phyloP scores from a whole-genome alignment of 1,140 invertebrate species.

The Thrips palmi region DNA sequence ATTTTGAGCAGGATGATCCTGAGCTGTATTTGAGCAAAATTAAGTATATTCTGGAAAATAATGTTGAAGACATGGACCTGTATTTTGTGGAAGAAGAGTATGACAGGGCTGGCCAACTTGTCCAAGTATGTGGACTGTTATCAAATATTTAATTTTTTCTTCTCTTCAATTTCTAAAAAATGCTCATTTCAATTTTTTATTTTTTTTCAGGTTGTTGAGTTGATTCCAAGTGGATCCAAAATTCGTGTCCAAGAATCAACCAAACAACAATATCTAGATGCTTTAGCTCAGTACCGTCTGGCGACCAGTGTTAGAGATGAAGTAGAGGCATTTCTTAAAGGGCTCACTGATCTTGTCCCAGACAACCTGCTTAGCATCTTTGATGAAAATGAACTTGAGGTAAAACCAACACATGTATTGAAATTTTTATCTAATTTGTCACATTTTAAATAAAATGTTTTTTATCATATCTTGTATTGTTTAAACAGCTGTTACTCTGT shows the following conservation, averaged over 20 bases:
- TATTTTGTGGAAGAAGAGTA: slow-evolving; percentile 82
- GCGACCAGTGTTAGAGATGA: slow-evolving; percentile 64
- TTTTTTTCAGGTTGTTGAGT: slow-evolving; percentile 36
- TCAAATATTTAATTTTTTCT: background rate
- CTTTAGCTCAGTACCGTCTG: slow-evolving; percentile 72
- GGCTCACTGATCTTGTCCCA: slow-evolving; percentile 77
- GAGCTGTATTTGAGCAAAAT: slow-evolving; percentile 83
- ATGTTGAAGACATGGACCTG: slow-evolving; percentile 69
- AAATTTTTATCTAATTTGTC: slow-evolving; percentile 1
- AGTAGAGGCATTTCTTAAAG: slow-evolving; percentile 73
- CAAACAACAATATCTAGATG: slow-evolving; percentile 72
- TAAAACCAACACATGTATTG: slow-evolving; percentile 21
- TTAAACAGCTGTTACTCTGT: slow-evolving; percentile 62
- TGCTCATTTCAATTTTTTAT: slow-evolving; percentile 6
- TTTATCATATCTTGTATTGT: background rate
- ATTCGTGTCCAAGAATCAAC: slow-evolving; percentile 52
- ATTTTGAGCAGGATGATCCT: slow-evolving; percentile 91
- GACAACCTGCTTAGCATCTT: slow-evolving; percentile 86
- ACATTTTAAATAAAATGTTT: background rate
- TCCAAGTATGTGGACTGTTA: slow-evolving; percentile 28
- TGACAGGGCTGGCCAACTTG: slow-evolving; percentile 52
- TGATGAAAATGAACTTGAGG: slow-evolving; percentile 91
- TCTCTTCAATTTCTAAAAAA: background rate
- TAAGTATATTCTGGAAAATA: slow-evolving; percentile 79
- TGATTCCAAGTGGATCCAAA: slow-evolving; percentile 53